phyloP scores from a whole-genome alignment of 2,113 vertebrate genomes.

The Thinocorus orbignyianus region DNA sequence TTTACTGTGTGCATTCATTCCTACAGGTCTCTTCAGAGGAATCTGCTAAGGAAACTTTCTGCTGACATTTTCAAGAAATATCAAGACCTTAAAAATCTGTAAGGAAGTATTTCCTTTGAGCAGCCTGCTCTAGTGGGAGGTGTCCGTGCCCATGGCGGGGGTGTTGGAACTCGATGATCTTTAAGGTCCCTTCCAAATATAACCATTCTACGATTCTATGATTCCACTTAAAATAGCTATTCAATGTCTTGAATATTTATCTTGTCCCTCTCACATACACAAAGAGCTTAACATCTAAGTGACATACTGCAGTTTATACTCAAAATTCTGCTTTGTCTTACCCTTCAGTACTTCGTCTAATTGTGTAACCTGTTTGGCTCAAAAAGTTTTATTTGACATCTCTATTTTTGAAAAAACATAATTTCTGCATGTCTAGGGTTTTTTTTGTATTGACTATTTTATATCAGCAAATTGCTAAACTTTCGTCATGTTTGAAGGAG shows the following conservation, averaged over 20 bases:
- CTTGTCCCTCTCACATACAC: background rate
- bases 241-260: background rate
- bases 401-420: background rate
- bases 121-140: no score
- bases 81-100: conserved; percentile 87
- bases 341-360: background rate
- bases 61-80: conserved; percentile 85
- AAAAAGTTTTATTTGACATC: background rate
- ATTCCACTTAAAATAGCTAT: background rate
- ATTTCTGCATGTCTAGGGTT: background rate
- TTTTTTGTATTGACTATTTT: background rate
- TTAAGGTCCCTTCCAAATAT: no score
- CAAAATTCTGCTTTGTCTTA: background rate
- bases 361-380: background rate
- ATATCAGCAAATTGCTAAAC: background rate
- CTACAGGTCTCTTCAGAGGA: conserved; percentile 88
- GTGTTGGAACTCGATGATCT: no score
- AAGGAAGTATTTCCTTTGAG: conserved; percentile 66
- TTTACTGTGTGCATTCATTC: conserved; percentile 1
- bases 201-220: no score
- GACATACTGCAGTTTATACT: background rate
- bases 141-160: no score
- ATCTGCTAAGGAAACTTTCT: conserved; percentile 83
- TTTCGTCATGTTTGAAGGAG: background rate
- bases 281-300: background rate